Base-by-base conservation (phyloP, 2,113 vertebrate species). In the Brachyistius frenatus region DNA sequence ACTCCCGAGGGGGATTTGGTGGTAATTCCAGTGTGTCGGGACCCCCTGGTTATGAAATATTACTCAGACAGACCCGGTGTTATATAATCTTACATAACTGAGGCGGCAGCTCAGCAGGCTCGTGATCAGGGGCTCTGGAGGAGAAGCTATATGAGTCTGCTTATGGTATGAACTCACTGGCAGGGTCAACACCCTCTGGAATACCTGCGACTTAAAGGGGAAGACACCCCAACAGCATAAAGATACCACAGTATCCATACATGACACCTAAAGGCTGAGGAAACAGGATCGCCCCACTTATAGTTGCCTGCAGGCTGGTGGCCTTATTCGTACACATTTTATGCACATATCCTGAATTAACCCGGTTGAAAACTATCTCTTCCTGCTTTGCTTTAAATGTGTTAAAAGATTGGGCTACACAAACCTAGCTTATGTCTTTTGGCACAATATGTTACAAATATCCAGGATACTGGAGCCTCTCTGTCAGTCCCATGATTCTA, bases 51-150 rank as follows among this genome's bases (percentile, higher is more conserved):
- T 92, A 92, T 94, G 91, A 93, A 92, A 93, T 93, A 90, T 93
- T 92, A 89, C 92, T 89, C 89, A 92, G 90, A 87, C 91, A 86
- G 87, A 89, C 87, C 92, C 84, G 88, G 79, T 85, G 91, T 94
- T 94, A 94, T 89, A 87, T 94, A 94, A 94, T 91, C 86, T 94
- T 94, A 94, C 89, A 86, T 94, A 94, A 94, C 93, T 60, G 84
- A 88, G 91, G 91, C 90, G 14, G 92, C 87, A 81, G 85, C 90
- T 89, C 88, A 91, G 90, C 89, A 86, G 89, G 90, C 92, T 93
- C 80, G 88, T 91, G 91, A 94, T 93, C 89, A 67, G 84, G 82
- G 90, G 80, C 86, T 89, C 84, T 84, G 90, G 86, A 88, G 89
- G 88, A 90, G 88, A 86, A 86, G 86, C 92, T 92, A 90, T 90